Percentiles rank a stretch among this genome's conserved stretches.
Conservation (phyloP, 2,888 invertebrate species). For the Watsonalla binaria region DNA sequence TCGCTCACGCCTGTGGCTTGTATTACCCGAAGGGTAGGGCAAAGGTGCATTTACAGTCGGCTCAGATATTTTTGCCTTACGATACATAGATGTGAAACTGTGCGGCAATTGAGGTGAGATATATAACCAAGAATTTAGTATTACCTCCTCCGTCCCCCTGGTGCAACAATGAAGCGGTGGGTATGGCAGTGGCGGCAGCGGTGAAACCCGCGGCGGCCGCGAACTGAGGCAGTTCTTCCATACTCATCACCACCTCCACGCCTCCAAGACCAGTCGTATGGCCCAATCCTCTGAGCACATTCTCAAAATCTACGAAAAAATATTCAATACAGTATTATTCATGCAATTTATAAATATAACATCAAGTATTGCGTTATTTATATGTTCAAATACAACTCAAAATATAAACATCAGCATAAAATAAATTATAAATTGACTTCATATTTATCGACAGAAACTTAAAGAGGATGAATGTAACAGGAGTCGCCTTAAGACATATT, state of each 20-base stretch:
- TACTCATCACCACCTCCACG: slow-evolving; percentile 58
- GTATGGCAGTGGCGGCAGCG: slow-evolving; percentile 1
- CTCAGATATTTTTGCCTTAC: too few relatives aligned
- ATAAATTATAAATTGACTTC: too few relatives aligned
- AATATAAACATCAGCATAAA: too few relatives aligned
- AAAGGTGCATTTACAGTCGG: too few relatives aligned
- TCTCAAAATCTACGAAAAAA: slow-evolving; percentile 50
- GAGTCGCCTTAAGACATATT: too few relatives aligned
- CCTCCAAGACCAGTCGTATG: slow-evolving; percentile 37
- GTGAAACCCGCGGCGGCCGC: slow-evolving; percentile 15
- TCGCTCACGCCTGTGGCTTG: too few relatives aligned
- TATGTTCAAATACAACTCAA: neutral
- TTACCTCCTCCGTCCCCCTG: slow-evolving; percentile 10
- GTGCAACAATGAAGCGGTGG: too few relatives aligned
- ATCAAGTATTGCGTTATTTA: neutral
- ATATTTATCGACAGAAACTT: too few relatives aligned
- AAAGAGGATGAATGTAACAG: too few relatives aligned
- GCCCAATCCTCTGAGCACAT: slow-evolving; percentile 44
- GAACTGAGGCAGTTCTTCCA: slow-evolving; percentile 50
- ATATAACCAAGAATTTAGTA: neutral
- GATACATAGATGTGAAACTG: neutral
- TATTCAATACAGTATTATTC: slow-evolving; percentile 4
- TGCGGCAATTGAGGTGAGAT: too few relatives aligned
- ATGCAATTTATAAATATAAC: neutral
- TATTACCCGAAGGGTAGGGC: too few relatives aligned